These are phyloP conservation scores for Diorhabda carinulata DNA, from an alignment of 1,140 invertebrate species.

Conservation along the genomic window DNA sequence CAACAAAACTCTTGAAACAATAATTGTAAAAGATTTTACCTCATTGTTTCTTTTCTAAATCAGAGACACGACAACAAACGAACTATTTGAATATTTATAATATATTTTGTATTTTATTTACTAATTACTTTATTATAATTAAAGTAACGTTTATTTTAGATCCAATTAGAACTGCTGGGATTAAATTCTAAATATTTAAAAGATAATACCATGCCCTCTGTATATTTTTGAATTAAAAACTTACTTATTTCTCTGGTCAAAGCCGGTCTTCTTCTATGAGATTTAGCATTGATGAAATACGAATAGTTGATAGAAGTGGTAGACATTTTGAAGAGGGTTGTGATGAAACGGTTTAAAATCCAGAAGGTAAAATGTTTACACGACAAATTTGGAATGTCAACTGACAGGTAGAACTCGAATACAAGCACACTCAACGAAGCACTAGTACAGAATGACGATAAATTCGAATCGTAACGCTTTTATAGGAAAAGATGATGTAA, in stretches of 20 bases:
- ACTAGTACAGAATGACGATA: not conserved
- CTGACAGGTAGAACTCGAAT: not conserved
- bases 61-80: no score
- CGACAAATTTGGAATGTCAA: not conserved
- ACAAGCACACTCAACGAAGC: not conserved
- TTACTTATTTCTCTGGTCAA: conserved; percentile 47
- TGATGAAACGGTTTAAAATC: no score
- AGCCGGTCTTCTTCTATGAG: conserved; percentile 42
- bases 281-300: conserved; percentile 41
- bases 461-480: not conserved
- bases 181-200: no score
- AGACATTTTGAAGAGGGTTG: not conserved
- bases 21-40: no score
- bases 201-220: no score
- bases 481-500: not conserved
- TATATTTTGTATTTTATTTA: no score
- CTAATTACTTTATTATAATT: no score
- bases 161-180: no score
- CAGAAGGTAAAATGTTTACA: not conserved
- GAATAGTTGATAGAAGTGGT: conserved; percentile 35
- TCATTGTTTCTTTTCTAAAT: no score
- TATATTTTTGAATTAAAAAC: conserved; percentile 18
- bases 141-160: no score
- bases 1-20: no score
- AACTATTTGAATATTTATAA: no score